A percentile compares a stretch with the other conserved stretches of the same genome.
phyloP scores from a whole-genome alignment of 2,888 invertebrate species.

The Linnaemya vulpina region DNA sequence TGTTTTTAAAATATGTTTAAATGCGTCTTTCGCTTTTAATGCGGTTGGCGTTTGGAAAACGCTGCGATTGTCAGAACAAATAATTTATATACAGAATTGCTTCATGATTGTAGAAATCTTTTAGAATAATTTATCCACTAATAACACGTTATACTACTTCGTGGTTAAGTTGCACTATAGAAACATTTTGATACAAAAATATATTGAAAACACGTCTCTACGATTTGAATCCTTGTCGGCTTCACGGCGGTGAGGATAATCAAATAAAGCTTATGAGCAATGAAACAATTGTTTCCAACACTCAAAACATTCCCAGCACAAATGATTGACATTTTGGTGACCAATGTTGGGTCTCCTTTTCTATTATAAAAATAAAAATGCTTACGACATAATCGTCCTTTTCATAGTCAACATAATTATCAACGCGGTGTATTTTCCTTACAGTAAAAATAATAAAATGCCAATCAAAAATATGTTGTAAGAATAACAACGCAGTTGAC shows the following conservation, averaged over 20 bases:
- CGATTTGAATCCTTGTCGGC: background rate
- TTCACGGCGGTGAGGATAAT: background rate
- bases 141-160: too few relatives aligned
- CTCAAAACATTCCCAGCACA: constrained; percentile 27
- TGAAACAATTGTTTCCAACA: constrained; percentile 70
- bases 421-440: constrained; percentile 10
- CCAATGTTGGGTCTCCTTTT: constrained; percentile 36
- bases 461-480: constrained; percentile 18
- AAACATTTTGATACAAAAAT: too few relatives aligned
- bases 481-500: constrained; percentile 1
- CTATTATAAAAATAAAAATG: constrained; percentile 34
- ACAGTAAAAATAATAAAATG: constrained; percentile 2
- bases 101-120: too few relatives aligned
- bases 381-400: constrained; percentile 26
- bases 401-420: constrained; percentile 37
- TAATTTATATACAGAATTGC: too few relatives aligned
- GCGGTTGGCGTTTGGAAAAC: too few relatives aligned
- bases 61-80: too few relatives aligned
- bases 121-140: too few relatives aligned
- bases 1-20: too few relatives aligned
- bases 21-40: too few relatives aligned
- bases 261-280: constrained; percentile 66
- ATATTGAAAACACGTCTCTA: too few relatives aligned
- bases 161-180: too few relatives aligned
- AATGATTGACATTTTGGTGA: constrained; percentile 13